Evolutionary conservation across 2,113 vertebrate genomes (phyloP).

Genomic region (Urocynchramus pylzowi): DNA sequence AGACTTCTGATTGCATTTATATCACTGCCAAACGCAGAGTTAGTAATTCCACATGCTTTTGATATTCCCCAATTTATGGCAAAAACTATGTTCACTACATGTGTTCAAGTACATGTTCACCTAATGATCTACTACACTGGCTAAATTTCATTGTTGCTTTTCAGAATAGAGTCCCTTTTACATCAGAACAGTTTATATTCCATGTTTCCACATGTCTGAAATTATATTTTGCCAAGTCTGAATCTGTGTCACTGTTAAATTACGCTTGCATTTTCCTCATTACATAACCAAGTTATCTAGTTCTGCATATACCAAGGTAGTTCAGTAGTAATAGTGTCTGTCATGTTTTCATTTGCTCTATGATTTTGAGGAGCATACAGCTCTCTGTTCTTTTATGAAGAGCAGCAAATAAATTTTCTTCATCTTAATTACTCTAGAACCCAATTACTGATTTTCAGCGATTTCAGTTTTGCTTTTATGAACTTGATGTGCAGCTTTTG

Average conservation of each 20-base stretch:
- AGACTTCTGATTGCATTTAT: background rate
- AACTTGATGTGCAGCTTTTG: background rate
- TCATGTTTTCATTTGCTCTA: background rate
- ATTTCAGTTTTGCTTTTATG: background rate
- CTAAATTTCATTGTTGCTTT: background rate
- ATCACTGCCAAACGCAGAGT: background rate
- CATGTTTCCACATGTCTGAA: background rate
- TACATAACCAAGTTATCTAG: background rate
- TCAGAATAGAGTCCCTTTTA: background rate
- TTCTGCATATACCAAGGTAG: background rate
- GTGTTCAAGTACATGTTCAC: background rate
- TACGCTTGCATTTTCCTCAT: background rate
- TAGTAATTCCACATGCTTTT: background rate
- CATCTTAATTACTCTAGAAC: background rate
- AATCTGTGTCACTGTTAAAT: background rate
- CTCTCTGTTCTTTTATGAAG: background rate
- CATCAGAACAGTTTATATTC: background rate
- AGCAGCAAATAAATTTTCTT: background rate
- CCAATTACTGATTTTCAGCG: background rate
- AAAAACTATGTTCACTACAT: background rate
- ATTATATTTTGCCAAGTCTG: background rate
- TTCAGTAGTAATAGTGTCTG: background rate
- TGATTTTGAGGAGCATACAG: background rate
- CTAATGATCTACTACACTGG: background rate
- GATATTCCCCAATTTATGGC: background rate